Evolutionary conservation across 2,888 invertebrate genomes (phyloP), one percentile per base, ranked within the genome.

Genomic region (Sepiola atlantica): DNA sequence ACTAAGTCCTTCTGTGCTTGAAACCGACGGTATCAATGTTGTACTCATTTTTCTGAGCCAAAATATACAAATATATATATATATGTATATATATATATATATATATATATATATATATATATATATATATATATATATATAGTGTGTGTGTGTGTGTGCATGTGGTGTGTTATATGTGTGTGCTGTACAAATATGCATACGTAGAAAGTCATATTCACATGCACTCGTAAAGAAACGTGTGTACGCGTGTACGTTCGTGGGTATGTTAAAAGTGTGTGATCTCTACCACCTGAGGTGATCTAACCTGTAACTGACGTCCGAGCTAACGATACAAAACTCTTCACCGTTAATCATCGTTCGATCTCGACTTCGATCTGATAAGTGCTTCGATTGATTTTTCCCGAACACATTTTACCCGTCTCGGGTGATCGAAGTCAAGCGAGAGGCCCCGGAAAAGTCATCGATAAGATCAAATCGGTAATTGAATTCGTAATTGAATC

Each of bases 381-480:
- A 57, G 57, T 32, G n/a, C n/a, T 45, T 14, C n/a, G 77, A 77
- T 77, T 77, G 77, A 77, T 77, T 77, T 77, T 18, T n/a, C 45
- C 45, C 77, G 6, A 77, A 77, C n/a, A 77, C 77, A 77, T 12
- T 77, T 77, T 45, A 2, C 4, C n/a, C 2, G n/a, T 77, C 14
- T n/a, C 12, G 77, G 77, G n/a, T 77, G 77, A 77, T 77, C 77
- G n/a, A n/a, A n/a, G 77, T 16, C 10, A 77, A n/a, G 10, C 77
- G n/a, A 77, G n/a, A n/a, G 77, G 77, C n/a, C 77, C 45, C 45
- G 45, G 45, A 77, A 16, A 77, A 77, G 77, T n/a, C n/a, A 77
- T 77, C 77, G 77, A 77, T 77, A 77, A 77, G 77, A 77, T 77
- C 77, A 77, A 77, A 77, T 77, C n/a, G 77, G n/a, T 77, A 77